Conservation (phyloP, 2,113 vertebrate species). For the Rhombomys opimus region DNA sequence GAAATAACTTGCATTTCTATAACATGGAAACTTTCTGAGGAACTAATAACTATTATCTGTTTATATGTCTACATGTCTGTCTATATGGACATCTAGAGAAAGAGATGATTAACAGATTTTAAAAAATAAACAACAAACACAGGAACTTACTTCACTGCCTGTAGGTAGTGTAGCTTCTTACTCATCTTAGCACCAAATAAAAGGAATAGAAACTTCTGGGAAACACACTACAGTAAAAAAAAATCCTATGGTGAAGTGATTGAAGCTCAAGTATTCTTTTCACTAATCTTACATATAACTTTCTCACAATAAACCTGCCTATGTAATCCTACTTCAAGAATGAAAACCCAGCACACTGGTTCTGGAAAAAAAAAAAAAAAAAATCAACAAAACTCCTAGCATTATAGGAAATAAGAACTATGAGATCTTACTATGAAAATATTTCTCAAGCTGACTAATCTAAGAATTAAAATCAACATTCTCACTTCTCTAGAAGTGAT, state of each 20-base stretch:
- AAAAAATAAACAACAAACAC: background rate
- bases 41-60: background rate
- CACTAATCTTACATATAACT: conserved; percentile 19
- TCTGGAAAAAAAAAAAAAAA: conserved; percentile 15
- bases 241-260: conserved; percentile 10
- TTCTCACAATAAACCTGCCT: conserved; percentile 19
- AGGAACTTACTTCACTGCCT: conserved; percentile 36
- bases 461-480: background rate
- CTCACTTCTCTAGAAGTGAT: conserved; percentile 94
- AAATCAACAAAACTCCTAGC: background rate
- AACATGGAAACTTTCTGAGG: background rate
- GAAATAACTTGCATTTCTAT: conserved; percentile 44
- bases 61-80: background rate
- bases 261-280: conserved; percentile 20
- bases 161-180: conserved; percentile 38
- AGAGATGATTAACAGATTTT: background rate
- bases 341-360: conserved; percentile 16
- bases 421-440: conserved; percentile 7
- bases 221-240: conserved; percentile 31
- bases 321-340: conserved; percentile 33
- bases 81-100: too few relatives aligned
- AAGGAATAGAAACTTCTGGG: background rate
- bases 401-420: background rate
- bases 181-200: background rate
- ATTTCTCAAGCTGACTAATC: background rate